A percentile compares a stretch with the other conserved stretches of the same genome.
phyloP scores from a whole-genome alignment of 1,140 invertebrate genomes.

The Lerema accius region DNA sequence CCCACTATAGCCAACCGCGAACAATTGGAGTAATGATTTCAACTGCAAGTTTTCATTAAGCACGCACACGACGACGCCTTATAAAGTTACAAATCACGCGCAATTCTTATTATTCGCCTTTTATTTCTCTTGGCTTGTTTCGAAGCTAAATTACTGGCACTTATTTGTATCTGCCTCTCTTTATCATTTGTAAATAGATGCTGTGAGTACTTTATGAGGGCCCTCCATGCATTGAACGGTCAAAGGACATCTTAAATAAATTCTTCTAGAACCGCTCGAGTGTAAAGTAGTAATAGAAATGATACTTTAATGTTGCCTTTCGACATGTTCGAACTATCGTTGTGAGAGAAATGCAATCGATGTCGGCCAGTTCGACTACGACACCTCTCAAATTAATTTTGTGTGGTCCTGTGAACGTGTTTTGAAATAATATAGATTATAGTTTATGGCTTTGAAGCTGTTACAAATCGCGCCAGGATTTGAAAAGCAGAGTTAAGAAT shows the following conservation, averaged over 20 bases:
- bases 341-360: constrained; percentile 25
- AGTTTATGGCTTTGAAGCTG: constrained; percentile 15
- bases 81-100: constrained; percentile 69
- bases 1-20: constrained; percentile 41
- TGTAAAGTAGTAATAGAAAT: constrained; percentile 26
- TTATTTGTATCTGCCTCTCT: constrained; percentile 44
- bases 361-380: constrained; percentile 15
- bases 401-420: constrained; percentile 30
- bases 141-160: constrained; percentile 53
- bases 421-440: constrained; percentile 23
- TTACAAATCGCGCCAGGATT: constrained; percentile 9
- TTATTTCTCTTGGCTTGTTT: constrained; percentile 59
- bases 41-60: constrained; percentile 67
- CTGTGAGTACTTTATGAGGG: constrained; percentile 36
- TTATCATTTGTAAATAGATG: constrained; percentile 53
- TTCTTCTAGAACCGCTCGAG: constrained; percentile 13
- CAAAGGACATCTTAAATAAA: constrained; percentile 21
- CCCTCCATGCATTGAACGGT: constrained; percentile 31
- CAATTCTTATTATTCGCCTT: constrained; percentile 63
- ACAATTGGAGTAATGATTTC: constrained; percentile 69
- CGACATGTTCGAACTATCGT: constrained; percentile 16
- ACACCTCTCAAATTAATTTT: constrained; percentile 24
- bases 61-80: constrained; percentile 58
- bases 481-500: constrained; percentile 7
- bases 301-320: constrained; percentile 26